Conservation (phyloP, 2,113 vertebrate species). For the Bagarius yarrelli region DNA sequence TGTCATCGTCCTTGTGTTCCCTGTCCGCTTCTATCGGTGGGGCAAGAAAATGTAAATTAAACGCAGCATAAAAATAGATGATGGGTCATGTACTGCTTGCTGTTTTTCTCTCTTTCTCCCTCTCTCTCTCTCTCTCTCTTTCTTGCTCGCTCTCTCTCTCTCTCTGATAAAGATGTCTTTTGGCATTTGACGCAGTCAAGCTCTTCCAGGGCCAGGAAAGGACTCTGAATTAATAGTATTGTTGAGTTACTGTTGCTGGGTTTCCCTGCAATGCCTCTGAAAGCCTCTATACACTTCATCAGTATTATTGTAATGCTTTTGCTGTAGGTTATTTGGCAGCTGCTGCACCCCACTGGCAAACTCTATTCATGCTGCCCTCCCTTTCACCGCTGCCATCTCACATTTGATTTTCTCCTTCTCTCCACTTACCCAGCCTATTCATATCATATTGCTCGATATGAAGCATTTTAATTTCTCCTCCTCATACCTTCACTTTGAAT, state of each 20-base stretch:
- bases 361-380: slow-evolving; percentile 88
- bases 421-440: slow-evolving; percentile 82
- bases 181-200: slow-evolving; percentile 53
- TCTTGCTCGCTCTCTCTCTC: slow-evolving; percentile 6
- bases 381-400: slow-evolving; percentile 86
- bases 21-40: slow-evolving; percentile 75
- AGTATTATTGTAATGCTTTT: slow-evolving; percentile 96
- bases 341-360: slow-evolving; percentile 95
- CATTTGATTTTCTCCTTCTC: slow-evolving; percentile 94
- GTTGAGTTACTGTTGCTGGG: slow-evolving; percentile 79
- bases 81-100: slow-evolving; percentile 75
- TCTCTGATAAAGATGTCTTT: slow-evolving; percentile 40
- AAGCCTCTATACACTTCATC: slow-evolving; percentile 87
- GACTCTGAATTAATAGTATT: slow-evolving; percentile 75
- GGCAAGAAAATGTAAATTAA: slow-evolving; percentile 79
- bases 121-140: slow-evolving; percentile 27
- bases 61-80: slow-evolving; percentile 78
- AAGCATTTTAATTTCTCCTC: slow-evolving; percentile 99
- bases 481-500: slow-evolving; percentile 77
- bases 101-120: slow-evolving; percentile 20
- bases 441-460: slow-evolving; percentile 92
- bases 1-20: slow-evolving; percentile 78
- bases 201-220: slow-evolving; percentile 65
- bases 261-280: slow-evolving; percentile 84
- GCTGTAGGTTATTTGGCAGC: slow-evolving; percentile 95